Evolutionary conservation across 2,888 invertebrate species (phyloP).

Genomic region (Torymus tubicola): DNA sequence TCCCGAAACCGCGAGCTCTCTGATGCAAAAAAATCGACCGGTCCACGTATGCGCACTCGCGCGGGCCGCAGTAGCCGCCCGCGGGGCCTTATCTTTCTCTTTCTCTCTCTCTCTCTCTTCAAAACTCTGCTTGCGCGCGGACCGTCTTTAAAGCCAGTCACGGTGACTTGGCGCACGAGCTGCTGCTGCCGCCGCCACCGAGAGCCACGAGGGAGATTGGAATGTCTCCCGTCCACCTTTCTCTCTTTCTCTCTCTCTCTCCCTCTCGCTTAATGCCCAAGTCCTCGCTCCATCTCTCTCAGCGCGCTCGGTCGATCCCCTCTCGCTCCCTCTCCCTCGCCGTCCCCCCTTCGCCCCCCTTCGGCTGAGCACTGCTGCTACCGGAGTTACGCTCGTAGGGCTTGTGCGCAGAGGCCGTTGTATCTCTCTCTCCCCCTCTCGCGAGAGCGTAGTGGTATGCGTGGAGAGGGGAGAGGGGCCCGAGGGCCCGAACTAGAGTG

Average conservation of each 20-base stretch:
- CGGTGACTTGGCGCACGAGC: slow-evolving; percentile 65
- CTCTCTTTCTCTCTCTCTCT: slow-evolving; percentile 34
- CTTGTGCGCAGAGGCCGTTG: slow-evolving; percentile 55
- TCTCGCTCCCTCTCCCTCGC: slow-evolving; percentile 57
- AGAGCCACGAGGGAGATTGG: slow-evolving; percentile 73
- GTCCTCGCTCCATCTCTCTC: slow-evolving; percentile 34
- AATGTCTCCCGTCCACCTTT: slow-evolving; percentile 69
- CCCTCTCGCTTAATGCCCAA: slow-evolving; percentile 43
- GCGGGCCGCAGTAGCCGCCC: too few species aligned
- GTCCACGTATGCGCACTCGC: too few species aligned
- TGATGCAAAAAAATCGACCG: too few species aligned
- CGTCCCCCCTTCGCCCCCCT: slow-evolving; percentile 47
- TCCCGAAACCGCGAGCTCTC: too few species aligned
- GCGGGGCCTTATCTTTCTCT: too few species aligned
- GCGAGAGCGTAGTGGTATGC: not conserved
- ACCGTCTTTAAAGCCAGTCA: slow-evolving; percentile 65
- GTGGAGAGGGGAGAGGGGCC: slow-evolving; percentile 5
- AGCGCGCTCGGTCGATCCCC: slow-evolving; percentile 37
- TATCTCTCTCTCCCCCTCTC: slow-evolving; percentile 22
- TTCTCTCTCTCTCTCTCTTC: too few species aligned
- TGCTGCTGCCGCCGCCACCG: slow-evolving; percentile 56
- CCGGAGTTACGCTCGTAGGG: slow-evolving; percentile 76
- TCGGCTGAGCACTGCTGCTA: slow-evolving; percentile 65
- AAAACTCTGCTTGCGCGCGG: slow-evolving; percentile 57
- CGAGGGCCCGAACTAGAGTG: slow-evolving; percentile 1